These are phyloP conservation scores for Drosophila kambysellisi DNA, from an alignment of 2,888 invertebrate genomes.

Conservation along the genomic window DNA sequence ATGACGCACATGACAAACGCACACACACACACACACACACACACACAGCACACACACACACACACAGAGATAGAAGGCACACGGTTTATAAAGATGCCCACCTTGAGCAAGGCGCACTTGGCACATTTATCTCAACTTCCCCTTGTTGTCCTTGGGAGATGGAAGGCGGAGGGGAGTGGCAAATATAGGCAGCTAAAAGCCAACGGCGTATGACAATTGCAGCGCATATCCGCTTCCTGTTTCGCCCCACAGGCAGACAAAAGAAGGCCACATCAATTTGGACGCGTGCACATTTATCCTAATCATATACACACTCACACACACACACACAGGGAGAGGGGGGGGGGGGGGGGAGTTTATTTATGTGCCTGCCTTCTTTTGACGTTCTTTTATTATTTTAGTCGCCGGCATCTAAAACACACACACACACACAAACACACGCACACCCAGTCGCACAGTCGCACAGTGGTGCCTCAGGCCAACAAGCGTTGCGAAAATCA, in stretches of 20 bases:
- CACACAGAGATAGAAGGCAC: slow-evolving; percentile 22
- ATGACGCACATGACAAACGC: slow-evolving; percentile 46
- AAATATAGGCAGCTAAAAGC: slow-evolving; percentile 34
- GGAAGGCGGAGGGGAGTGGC: slow-evolving; percentile 6
- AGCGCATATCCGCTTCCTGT: slow-evolving; percentile 78
- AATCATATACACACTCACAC: slow-evolving; percentile 60
- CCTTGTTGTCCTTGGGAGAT: background rate
- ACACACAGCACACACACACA: background rate
- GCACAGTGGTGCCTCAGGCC: background rate
- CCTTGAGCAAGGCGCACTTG: slow-evolving; percentile 41
- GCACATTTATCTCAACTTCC: slow-evolving; percentile 28
- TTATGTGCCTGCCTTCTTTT: slow-evolving; percentile 77
- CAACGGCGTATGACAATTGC: slow-evolving; percentile 73
- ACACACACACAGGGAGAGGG: slow-evolving; percentile 10
- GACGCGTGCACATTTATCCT: slow-evolving; percentile 79
- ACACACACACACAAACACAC: slow-evolving; percentile 1
- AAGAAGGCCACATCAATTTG: slow-evolving; percentile 73
- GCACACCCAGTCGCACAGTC: background rate
- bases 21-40: background rate
- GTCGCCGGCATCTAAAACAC: slow-evolving; percentile 55
- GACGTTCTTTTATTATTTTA: slow-evolving; percentile 78
- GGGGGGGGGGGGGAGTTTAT: slow-evolving; percentile 53
- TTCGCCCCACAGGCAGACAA: slow-evolving; percentile 33
- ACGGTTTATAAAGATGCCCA: slow-evolving; percentile 59
- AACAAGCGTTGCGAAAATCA: background rate